phyloP scores from a whole-genome alignment of 64 coral and sea anemone species.

The Hydrozoanthus tunicans region DNA sequence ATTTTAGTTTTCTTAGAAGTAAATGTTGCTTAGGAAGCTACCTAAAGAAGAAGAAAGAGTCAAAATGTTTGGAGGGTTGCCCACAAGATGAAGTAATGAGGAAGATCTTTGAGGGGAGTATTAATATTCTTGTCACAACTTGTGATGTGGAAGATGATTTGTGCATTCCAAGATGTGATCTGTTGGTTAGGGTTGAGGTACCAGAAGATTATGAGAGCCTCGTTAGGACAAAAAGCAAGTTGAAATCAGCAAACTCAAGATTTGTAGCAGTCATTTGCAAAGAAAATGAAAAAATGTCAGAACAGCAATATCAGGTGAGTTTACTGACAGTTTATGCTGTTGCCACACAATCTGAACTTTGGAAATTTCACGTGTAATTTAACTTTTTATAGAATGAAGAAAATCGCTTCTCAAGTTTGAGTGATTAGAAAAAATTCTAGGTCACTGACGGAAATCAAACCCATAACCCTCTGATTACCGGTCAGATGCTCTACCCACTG shows the following conservation, averaged over 20 bases:
- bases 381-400: neutral
- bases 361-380: neutral
- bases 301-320: conserved; percentile 11
- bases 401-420: too few species aligned
- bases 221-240: conserved; percentile 7
- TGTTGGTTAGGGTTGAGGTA: conserved; percentile 41
- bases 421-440: too few species aligned
- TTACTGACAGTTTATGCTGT: neutral
- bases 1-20: conserved; percentile 47
- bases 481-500: too few species aligned
- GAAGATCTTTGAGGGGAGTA: neutral
- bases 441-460: too few species aligned
- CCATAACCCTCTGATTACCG: too few species aligned
- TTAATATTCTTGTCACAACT: conserved; percentile 29
- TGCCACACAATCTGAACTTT: neutral
- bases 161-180: conserved; percentile 21
- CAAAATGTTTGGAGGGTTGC: neutral
- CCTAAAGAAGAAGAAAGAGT: conserved; percentile 19
- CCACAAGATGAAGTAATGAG: conserved; percentile 35
- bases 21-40: conserved; percentile 32
- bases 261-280: conserved; percentile 6
- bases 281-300: conserved; percentile 5
- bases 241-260: conserved; percentile 25
- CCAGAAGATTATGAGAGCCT: conserved; percentile 36
- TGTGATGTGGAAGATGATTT: conserved; percentile 26